phyloP scores from a whole-genome alignment of 1,140 invertebrate genomes.

The Pemphigus obesinymphae region DNA sequence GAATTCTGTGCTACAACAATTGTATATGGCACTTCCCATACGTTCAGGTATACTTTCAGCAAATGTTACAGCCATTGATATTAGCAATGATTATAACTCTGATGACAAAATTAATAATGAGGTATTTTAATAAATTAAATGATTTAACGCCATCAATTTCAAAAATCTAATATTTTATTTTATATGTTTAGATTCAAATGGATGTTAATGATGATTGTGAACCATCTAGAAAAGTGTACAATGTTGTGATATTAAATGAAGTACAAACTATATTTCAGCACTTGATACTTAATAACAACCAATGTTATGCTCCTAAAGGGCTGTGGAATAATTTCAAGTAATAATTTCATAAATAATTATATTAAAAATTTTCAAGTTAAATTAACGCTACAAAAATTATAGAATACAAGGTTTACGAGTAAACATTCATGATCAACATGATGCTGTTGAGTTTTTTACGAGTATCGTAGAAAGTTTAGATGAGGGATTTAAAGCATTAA shows the following conservation, averaged over 20 bases:
- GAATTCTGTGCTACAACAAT: conserved; percentile 96
- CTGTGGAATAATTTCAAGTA: conserved; percentile 97
- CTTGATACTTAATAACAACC: conserved; percentile 88
- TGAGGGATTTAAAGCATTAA: conserved; percentile 89
- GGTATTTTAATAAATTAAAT: neutral
- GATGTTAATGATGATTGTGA: conserved; percentile 48
- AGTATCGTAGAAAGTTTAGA: conserved; percentile 93
- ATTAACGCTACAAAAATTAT: too few relatives aligned
- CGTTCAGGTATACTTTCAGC: conserved; percentile 70
- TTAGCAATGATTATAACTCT: conserved; percentile 83
- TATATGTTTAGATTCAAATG: neutral
- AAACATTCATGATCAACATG: conserved; percentile 95
- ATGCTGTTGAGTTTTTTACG: conserved; percentile 99
- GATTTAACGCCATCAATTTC: too few relatives aligned
- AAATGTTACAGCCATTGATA: conserved; percentile 81
- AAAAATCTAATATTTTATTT: too few relatives aligned
- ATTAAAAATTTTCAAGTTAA: neutral
- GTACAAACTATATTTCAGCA: conserved; percentile 98
- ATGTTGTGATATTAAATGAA: conserved; percentile 92
- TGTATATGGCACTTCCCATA: conserved; percentile 93
- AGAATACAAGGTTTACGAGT: conserved; percentile 89
- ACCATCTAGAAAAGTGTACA: conserved; percentile 73
- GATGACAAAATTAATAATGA: conserved; percentile 57
- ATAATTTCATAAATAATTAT: neutral
- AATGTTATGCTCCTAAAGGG: conserved; percentile 94